Percentiles rank a stretch among this genome's conserved stretches.
Conservation (phyloP, 1,140 invertebrate species). For the Neodiprion fabricii region DNA sequence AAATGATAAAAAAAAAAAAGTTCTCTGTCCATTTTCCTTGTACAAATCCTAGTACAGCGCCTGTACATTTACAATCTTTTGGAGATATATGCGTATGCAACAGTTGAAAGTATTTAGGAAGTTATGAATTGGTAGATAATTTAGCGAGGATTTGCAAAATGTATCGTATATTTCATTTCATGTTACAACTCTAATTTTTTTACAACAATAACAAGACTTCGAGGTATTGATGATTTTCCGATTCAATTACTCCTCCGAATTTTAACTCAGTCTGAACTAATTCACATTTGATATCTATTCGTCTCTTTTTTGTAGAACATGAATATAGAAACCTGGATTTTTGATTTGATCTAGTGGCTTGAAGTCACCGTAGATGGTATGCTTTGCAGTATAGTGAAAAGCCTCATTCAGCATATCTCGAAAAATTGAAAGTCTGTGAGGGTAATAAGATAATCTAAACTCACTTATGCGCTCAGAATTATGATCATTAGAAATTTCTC, state of each 20-base stretch:
- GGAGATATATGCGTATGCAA: too few relatives aligned
- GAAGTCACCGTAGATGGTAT: conserved; percentile 83
- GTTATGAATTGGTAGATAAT: too few relatives aligned
- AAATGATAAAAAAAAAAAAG: not conserved
- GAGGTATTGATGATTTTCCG: not conserved
- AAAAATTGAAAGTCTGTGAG: conserved; percentile 77
- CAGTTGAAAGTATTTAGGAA: too few relatives aligned
- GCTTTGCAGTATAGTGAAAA: conserved; percentile 71
- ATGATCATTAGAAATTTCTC: conserved; percentile 43
- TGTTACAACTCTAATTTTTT: not conserved
- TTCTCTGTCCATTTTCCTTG: not conserved
- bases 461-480: conserved; percentile 62
- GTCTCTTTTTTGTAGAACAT: conserved; percentile 75
- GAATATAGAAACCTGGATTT: conserved; percentile 83
- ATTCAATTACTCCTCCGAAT: not conserved
- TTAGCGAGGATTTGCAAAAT: too few relatives aligned
- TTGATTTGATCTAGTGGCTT: conserved; percentile 69
- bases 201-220: not conserved
- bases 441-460: conserved; percentile 87
- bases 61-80: too few relatives aligned
- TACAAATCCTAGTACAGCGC: too few relatives aligned
- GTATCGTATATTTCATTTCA: too few relatives aligned
- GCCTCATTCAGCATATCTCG: conserved; percentile 72
- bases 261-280: too few relatives aligned
- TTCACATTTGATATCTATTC: too few relatives aligned